Conservation (phyloP, 1,140 invertebrate genomes). For the Brachionus manjavacas region DNA sequence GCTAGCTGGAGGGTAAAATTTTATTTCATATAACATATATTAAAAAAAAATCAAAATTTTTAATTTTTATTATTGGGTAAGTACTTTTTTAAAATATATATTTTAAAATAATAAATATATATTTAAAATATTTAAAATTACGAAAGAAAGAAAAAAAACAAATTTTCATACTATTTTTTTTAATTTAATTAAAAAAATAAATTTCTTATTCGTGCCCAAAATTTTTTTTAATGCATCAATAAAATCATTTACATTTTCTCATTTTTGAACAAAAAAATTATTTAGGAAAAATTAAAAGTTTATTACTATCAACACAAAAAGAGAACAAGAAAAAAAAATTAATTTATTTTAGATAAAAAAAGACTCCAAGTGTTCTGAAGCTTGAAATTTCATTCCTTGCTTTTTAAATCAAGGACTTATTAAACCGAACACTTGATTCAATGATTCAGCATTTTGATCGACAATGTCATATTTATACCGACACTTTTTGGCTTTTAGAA, state of each 20-base stretch:
- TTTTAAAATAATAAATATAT: not conserved
- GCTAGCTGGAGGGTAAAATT: too few relatives aligned
- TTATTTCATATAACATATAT: too few relatives aligned
- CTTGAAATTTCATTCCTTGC: not conserved
- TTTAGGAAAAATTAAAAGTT: not conserved
- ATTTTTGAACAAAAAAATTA: not conserved
- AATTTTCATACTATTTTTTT: not conserved
- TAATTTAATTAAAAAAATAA: not conserved
- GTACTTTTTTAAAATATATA: not conserved
- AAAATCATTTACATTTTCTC: not conserved
- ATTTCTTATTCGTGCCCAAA: not conserved
- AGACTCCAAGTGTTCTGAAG: not conserved
- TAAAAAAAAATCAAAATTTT: not conserved
- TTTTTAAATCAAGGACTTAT: not conserved
- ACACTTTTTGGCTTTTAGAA: conserved; percentile 5
- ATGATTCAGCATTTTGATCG: not conserved
- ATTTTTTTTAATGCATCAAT: not conserved
- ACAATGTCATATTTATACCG: not conserved
- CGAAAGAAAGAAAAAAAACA: not conserved
- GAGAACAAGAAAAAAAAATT: not conserved
- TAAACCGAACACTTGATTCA: not conserved
- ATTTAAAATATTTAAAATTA: not conserved
- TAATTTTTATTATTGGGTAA: not conserved
- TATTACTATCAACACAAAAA: not conserved
- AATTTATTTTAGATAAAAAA: not conserved